These are phyloP conservation scores for Eupithecia abbreviata DNA, from an alignment of 2,888 invertebrate genomes.

Conservation along the genomic window DNA sequence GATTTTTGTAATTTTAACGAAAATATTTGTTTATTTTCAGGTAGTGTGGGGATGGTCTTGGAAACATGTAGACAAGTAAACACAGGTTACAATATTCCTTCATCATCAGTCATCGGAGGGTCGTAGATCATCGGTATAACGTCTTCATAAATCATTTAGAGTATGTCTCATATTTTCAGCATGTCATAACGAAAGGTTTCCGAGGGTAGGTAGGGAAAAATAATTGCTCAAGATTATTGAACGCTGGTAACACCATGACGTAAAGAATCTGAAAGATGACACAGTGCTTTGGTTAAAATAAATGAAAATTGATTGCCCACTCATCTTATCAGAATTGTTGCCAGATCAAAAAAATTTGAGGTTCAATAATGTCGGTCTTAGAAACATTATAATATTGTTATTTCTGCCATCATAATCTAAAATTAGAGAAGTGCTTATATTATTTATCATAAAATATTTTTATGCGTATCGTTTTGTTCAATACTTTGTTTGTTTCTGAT, in stretches of 20 bases:
- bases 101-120: constrained; percentile 20
- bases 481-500: constrained; percentile 39
- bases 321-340: constrained; percentile 24
- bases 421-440: constrained; percentile 25
- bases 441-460: constrained; percentile 17
- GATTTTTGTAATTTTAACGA: neutral
- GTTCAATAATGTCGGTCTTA: constrained; percentile 17
- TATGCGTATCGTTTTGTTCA: constrained; percentile 20
- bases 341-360: constrained; percentile 8
- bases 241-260: constrained; percentile 45
- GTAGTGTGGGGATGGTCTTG: constrained; percentile 3
- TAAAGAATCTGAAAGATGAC: constrained; percentile 27
- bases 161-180: constrained; percentile 14
- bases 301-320: constrained; percentile 1
- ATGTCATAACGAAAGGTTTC: constrained; percentile 16
- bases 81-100: constrained; percentile 30
- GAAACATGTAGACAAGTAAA: constrained; percentile 22
- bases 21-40: constrained; percentile 24
- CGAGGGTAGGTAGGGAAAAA: constrained; percentile 43
- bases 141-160: constrained; percentile 25
- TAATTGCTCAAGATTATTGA: constrained; percentile 50
- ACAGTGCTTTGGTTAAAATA: constrained; percentile 16
- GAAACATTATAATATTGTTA: constrained; percentile 21
- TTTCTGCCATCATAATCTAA: constrained; percentile 53
- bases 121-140: constrained; percentile 20